phyloP scores from a whole-genome alignment of 2,888 invertebrate genomes.

The Alloplasta piceator region DNA sequence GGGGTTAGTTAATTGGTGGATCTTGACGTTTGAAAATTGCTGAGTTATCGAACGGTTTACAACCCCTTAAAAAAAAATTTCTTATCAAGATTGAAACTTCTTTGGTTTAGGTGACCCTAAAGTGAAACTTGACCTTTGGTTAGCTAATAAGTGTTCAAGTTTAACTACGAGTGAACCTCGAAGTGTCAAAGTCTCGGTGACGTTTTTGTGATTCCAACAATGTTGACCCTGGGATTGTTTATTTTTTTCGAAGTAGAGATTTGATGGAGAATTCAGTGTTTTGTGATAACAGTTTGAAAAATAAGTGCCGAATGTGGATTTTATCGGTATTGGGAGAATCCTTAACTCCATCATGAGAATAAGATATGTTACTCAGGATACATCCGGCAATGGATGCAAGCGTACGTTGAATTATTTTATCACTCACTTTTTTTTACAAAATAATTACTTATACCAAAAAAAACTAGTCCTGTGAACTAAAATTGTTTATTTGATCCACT shows the following conservation, averaged over 20 bases:
- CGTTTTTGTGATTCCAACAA: no score
- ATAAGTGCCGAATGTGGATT: slow-evolving; percentile 26
- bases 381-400: slow-evolving; percentile 72
- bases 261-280: slow-evolving; percentile 35
- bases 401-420: slow-evolving; percentile 69
- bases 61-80: no score
- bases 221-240: background rate
- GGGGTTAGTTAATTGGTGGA: no score
- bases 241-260: background rate
- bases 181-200: background rate
- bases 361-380: slow-evolving; percentile 78
- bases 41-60: no score
- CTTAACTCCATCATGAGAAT: slow-evolving; percentile 75
- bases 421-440: background rate
- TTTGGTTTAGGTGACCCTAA: no score
- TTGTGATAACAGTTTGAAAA: background rate
- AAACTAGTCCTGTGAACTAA: no score
- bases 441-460: no score
- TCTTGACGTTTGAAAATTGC: no score
- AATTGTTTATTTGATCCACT: no score
- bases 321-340: background rate
- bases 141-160: background rate
- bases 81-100: no score
- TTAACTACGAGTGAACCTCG: background rate
- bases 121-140: no score